Evolutionary conservation across 2,797 vertebrate species (phyloP), one percentile per base, ranked within the genome.

Genomic region (Macropodus opercularis): DNA sequence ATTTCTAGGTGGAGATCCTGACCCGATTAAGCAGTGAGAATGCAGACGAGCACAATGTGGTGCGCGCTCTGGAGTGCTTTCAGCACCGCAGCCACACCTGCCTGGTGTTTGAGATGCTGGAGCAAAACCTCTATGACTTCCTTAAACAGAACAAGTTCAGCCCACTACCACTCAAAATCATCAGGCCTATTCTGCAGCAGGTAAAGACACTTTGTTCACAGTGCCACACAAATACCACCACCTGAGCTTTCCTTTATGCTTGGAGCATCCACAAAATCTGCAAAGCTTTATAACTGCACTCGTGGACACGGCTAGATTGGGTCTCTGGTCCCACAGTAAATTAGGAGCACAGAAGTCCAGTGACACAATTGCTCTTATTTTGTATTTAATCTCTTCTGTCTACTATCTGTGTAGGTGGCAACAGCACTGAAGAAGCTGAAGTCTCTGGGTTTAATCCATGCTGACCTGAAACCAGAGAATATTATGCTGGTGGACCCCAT

Each of bases 81-180:
- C 96, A 99, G 91, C 96, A 99, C 85, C 93, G 91, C 61, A 96
- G 90, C 83, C 96, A 99, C 75, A 98, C 97, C 22, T 98, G 97
- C 73, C 86, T 98, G 88, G 97, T 98, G 74, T 99, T 99, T 61
- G 97, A 98, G 88, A 98, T 98, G 96, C 89, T 98, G 89, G 97
- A 98, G 89, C 97, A 99, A 90, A 99, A 99, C 82, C 92, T 99
- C 14, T 98, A 99, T 0, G 97, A 98, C 87, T 99, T 99, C 85
- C 90, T 99, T 57, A 99, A 99, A 75, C 97, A 98, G 91, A 99
- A 98, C 87, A 99, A 98, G 85, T 99, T 99, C 92, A 98, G 95
- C 81, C 97, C 97, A 24, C 87, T 99, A 87, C 96, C 96, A 43
- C 93, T 99, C 46, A 98, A 96, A 91, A 94, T 98, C 87, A 97